Conservation (phyloP, 1,140 invertebrate species). For the Ridgeia piscesae region DNA sequence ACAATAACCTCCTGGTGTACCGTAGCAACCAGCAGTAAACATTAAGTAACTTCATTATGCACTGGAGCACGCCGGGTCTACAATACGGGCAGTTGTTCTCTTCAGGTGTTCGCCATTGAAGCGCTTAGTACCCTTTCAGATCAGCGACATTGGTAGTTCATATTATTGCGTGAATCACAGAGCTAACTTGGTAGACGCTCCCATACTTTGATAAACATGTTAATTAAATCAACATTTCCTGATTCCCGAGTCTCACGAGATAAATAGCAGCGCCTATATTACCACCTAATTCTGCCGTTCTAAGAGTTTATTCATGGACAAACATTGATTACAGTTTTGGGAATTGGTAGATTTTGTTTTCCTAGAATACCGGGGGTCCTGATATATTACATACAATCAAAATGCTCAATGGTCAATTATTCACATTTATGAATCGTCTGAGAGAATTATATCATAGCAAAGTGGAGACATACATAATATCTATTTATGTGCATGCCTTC, state of each 20-base stretch:
- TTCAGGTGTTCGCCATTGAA: background rate
- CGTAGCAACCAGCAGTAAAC: background rate
- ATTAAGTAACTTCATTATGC: background rate
- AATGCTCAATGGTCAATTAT: too few relatives aligned
- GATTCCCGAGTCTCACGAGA: background rate
- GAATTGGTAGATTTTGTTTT: background rate
- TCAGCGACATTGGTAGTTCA: background rate
- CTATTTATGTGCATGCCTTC: too few relatives aligned
- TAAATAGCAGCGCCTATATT: background rate
- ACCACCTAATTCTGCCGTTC: background rate
- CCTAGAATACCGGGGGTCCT: background rate
- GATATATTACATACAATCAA: background rate
- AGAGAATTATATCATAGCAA: too few relatives aligned
- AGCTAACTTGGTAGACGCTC: background rate
- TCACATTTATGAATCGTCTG: too few relatives aligned
- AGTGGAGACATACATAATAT: too few relatives aligned
- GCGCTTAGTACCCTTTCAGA: background rate
- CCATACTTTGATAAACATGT: background rate
- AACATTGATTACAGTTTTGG: background rate
- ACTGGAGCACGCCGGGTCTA: background rate
- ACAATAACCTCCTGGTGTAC: background rate
- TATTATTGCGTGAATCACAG: background rate
- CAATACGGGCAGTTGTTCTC: background rate
- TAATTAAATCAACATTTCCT: conserved; percentile 1
- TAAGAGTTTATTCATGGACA: background rate